Conservation (phyloP, 2,113 vertebrate species). For the Phaethon lepturus region DNA sequence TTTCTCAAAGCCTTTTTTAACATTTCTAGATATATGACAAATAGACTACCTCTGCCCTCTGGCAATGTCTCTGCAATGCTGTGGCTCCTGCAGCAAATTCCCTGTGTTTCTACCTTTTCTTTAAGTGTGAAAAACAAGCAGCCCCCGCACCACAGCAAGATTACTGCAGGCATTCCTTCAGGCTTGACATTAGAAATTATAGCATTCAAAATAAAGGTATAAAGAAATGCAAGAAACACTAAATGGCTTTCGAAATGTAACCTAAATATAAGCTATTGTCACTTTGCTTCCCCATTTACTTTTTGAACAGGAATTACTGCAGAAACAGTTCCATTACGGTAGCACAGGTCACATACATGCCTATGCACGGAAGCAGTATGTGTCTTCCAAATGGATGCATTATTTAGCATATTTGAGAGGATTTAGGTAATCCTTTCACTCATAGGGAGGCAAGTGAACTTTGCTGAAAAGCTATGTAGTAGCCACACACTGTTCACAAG, state of each 20-base stretch:
- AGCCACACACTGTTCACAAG: background rate
- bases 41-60: background rate
- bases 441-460: background rate
- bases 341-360: background rate
- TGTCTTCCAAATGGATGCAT: background rate
- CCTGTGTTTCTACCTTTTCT: background rate
- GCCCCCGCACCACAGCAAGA: accelerated
- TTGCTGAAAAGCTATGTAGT: background rate
- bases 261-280: background rate
- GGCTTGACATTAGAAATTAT: background rate
- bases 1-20: background rate
- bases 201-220: background rate
- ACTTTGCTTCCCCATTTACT: background rate
- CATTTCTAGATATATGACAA: background rate
- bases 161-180: background rate
- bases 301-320: background rate
- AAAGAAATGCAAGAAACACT: background rate
- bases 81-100: background rate
- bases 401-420: background rate
- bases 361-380: background rate
- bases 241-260: background rate
- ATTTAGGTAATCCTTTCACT: background rate
- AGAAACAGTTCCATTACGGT: background rate
- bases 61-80: background rate
- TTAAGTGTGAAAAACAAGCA: background rate